Evolutionary conservation across 2,888 invertebrate species (phyloP), one percentile per base, ranked within the genome.

Genomic region (Sphaerophoria taeniata): DNA sequence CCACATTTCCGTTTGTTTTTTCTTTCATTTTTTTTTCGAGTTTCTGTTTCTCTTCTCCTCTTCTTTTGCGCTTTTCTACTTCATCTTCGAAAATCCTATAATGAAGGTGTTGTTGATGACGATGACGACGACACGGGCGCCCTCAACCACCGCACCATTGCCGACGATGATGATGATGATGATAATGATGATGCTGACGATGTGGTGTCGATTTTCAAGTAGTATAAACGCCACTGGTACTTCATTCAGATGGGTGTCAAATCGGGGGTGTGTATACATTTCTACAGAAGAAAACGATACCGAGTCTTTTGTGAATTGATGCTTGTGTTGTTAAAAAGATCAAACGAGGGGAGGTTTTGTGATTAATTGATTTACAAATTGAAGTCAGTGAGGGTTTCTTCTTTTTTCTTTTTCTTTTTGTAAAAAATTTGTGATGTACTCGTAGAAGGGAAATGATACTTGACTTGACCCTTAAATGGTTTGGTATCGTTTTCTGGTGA

Each of bases 161-260:
- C 6, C 3, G 39, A 58, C 39, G 47, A 49, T 14, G 47, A n/a
- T 14, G 45, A 77, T 72, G 75, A 79, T 65, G 75, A 67, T 79
- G 84, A 72, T 80, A 80, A 80, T 75, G 84, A 80, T 72, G 76
- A 53, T 60, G 71, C 75, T 53, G 76, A 72, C 65, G 75, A 80
- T 80, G 84, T 85, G 84, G 75, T 85, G 84, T 85, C 80, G 69
- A 76, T 63, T 85, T 80, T 76, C 84, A 80, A 85, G 63, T 61
- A 76, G 84, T 34, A 7, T 80, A 85, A 85, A 80, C 75, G 80
- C 76, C 84, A 80, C 69, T 76, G 24, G 24, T 24, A 24, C 24
- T 24, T 24, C 24, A 24, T 24, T 85, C 63, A 24, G 75, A 72
- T 85, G 84, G 80, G 80, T 76, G 84, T 85, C 80, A 58, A 76